Evolutionary conservation across 2,113 vertebrate genomes (phyloP).

Genomic region (Hippocampus barbouri): DNA sequence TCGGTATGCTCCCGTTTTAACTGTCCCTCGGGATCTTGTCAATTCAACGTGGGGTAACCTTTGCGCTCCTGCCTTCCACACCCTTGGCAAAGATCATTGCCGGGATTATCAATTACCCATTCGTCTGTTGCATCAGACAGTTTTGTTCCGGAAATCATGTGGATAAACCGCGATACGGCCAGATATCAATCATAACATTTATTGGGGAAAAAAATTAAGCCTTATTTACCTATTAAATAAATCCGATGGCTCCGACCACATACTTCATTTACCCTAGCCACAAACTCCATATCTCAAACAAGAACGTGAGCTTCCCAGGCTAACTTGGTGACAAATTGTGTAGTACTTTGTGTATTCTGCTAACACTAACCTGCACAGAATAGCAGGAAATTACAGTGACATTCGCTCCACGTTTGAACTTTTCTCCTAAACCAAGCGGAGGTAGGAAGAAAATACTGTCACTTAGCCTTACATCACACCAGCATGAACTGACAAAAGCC

Average conservation of each 20-base stretch:
- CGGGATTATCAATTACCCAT: constrained; percentile 53
- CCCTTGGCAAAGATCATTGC: constrained; percentile 55
- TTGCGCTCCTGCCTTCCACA: constrained; percentile 53
- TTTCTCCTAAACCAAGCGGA: not conserved
- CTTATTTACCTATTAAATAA: too few species aligned
- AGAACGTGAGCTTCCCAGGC: not conserved
- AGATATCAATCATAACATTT: constrained; percentile 20
- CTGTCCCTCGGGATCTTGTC: constrained; percentile 26
- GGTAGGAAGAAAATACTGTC: not conserved
- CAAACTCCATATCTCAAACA: not conserved
- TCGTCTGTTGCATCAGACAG: constrained; percentile 47
- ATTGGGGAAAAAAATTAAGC: too few species aligned
- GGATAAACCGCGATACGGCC: constrained; percentile 12
- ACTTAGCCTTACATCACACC: not conserved
- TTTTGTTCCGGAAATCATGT: constrained; percentile 16
- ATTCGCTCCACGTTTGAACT: not conserved
- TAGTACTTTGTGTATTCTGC: too few species aligned
- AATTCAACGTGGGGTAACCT: constrained; percentile 37
- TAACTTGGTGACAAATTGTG: not conserved
- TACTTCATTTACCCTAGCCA: too few species aligned
- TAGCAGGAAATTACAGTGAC: not conserved
- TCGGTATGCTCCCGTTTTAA: constrained; percentile 6
- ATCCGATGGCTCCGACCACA: too few species aligned
- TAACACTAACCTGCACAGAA: not conserved
- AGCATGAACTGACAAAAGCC: not conserved